A percentile compares a stretch with the other conserved stretches of the same genome.
Conservation (phyloP, 2,888 invertebrate genomes). For the Meliscaeva auricollis region DNA sequence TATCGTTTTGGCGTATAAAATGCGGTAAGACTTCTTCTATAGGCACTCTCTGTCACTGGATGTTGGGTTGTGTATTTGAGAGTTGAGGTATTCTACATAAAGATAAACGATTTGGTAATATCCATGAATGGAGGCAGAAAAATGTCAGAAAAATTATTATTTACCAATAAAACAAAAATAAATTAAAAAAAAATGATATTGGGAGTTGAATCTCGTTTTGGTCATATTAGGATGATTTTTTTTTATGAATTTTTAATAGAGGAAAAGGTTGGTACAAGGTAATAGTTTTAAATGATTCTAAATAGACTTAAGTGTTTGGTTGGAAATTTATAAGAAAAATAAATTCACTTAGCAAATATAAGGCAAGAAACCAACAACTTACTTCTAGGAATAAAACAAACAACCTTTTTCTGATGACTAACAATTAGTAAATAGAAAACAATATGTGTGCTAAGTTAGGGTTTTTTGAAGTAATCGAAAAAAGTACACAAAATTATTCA, state of each 20-base stretch:
- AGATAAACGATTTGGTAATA: constrained; percentile 59
- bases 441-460: no score
- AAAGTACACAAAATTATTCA: no score
- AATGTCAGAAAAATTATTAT: constrained; percentile 46
- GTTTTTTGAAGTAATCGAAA: no score
- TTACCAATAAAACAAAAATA: constrained; percentile 7
- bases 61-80: constrained; percentile 12
- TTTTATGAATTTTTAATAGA: not conserved
- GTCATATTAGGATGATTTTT: not conserved
- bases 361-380: no score
- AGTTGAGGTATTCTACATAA: constrained; percentile 18
- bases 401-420: no score
- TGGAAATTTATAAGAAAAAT: no score
- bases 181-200: not conserved
- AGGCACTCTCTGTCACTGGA: not conserved
- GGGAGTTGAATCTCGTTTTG: not conserved
- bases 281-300: no score
- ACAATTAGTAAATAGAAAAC: no score
- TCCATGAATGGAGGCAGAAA: constrained; percentile 48
- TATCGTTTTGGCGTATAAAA: not conserved
- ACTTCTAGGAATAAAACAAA: no score
- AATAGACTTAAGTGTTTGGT: no score
- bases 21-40: constrained; percentile 15
- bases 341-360: no score
- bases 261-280: not conserved